Base-by-base conservation (phyloP, 1,140 invertebrate species). In the Halictus rubicundus region DNA sequence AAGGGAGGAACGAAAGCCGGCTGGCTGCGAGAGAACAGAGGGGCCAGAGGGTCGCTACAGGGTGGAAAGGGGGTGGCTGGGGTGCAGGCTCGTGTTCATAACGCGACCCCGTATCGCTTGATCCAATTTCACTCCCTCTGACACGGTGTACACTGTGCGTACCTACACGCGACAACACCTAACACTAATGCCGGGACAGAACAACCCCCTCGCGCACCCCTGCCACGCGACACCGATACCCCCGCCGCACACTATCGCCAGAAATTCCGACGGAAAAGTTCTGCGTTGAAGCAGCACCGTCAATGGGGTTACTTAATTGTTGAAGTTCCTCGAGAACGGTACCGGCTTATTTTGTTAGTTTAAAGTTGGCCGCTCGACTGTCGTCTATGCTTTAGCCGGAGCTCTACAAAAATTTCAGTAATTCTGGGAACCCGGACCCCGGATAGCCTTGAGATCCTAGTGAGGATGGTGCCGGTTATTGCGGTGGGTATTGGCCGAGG, bases 101-200 rank as follows among this genome's bases (percentile, higher is more conserved):
- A 89, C 83, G 83, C 84, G 87, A 88, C 77, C 83, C 84, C 80
- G 84, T 86, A 89, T 89, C 85, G 82, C 81, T 84, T 89, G 86
- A 90, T 88, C 87, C 87, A 90, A 88, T 90, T 90, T 89, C 83
- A 88, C 82, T 86, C 75, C 83, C 71, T 68, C 81, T 76, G 73
- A 83, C 79, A 85, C 61, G 74, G 79, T 77, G 74, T 79, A 72
- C 74, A 52, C 77, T 59, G 42, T 57, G 71, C 75, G 60, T 83
- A 82, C 68, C 80, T 84, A 73, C 54, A 25, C 68, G 57, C 75
- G 66, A 83, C 77, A 68, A 80, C 84, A 75, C 69, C 80, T 66
- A 77, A 69, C 66, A 46, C 75, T 77, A 64, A 74, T 81, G 57
- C 60, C 74, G 42, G 12, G 9, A 10, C 42, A 14, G 42, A 46